phyloP scores from a whole-genome alignment of 2,888 invertebrate species.

The Tridacna crocea region DNA sequence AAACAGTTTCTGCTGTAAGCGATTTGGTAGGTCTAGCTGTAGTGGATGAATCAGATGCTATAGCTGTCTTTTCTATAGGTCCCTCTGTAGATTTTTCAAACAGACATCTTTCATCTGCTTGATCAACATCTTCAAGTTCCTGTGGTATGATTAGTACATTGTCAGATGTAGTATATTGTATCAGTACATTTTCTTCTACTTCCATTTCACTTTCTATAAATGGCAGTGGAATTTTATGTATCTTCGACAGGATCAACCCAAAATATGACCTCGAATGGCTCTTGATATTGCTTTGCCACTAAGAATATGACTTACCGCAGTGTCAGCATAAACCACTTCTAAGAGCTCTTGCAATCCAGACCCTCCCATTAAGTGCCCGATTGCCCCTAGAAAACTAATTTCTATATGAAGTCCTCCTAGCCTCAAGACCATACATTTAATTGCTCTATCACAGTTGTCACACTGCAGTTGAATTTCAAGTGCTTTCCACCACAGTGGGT shows the following conservation, averaged over 20 bases:
- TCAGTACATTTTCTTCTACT: no score
- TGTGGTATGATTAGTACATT: no score
- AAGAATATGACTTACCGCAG: constrained; percentile 3
- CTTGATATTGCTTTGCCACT: constrained; percentile 30
- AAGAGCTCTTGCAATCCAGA: constrained; percentile 24
- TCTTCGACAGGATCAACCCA: no score
- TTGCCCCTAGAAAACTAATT: constrained; percentile 62
- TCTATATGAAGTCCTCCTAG: constrained; percentile 43
- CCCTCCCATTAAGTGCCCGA: constrained; percentile 23
- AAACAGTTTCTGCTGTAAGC: no score
- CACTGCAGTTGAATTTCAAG: constrained; percentile 3
- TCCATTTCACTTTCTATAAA: background rate
- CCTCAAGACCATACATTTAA: constrained; percentile 15
- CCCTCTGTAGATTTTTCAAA: no score
- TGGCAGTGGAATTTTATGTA: background rate
- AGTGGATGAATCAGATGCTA: no score
- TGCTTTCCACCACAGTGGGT: constrained; percentile 67
- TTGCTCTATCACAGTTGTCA: constrained; percentile 13
- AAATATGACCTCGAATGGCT: constrained; percentile 24
- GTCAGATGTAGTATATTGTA: no score
- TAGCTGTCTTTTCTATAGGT: no score
- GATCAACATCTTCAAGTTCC: no score
- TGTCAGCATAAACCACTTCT: constrained; percentile 15
- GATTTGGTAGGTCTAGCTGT: no score
- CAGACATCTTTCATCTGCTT: no score